Evolutionary conservation across 2,797 vertebrate genomes (phyloP).

Genomic region (Pogoniulus pusillus): DNA sequence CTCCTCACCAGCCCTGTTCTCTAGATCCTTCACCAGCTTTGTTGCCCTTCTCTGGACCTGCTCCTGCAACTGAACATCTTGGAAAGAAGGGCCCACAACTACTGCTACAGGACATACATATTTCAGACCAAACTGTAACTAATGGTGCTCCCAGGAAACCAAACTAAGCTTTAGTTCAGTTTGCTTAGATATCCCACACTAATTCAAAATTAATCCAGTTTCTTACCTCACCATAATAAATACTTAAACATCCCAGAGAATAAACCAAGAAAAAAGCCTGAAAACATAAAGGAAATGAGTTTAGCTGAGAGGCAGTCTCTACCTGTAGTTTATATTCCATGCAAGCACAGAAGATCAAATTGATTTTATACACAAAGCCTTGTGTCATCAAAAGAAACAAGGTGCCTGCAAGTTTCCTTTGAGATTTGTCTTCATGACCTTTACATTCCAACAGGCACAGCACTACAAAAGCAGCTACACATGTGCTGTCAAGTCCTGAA

Average conservation of each 20-base stretch:
- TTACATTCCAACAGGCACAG: background rate
- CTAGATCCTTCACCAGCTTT: too few species aligned
- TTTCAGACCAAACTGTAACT: background rate
- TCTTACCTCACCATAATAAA: conserved; percentile 86
- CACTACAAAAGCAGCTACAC: background rate
- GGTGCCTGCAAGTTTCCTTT: background rate
- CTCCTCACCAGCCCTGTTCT: too few species aligned
- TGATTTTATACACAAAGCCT: background rate
- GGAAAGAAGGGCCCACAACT: background rate
- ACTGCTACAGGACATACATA: background rate
- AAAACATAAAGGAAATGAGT: conserved; percentile 23
- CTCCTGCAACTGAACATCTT: background rate
- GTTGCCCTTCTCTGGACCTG: too few species aligned
- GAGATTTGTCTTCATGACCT: background rate
- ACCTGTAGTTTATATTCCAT: background rate
- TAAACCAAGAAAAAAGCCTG: conserved; percentile 96
- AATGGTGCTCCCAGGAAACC: background rate
- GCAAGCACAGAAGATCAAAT: background rate
- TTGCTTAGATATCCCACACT: too few species aligned
- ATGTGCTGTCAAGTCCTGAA: background rate
- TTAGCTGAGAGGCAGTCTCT: background rate
- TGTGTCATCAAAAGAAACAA: background rate
- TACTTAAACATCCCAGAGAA: conserved; percentile 87
- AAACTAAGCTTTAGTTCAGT: too few species aligned
- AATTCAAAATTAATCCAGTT: background rate